phyloP scores from a whole-genome alignment of 2,888 invertebrate genomes.

The Dynastes hyllus region DNA sequence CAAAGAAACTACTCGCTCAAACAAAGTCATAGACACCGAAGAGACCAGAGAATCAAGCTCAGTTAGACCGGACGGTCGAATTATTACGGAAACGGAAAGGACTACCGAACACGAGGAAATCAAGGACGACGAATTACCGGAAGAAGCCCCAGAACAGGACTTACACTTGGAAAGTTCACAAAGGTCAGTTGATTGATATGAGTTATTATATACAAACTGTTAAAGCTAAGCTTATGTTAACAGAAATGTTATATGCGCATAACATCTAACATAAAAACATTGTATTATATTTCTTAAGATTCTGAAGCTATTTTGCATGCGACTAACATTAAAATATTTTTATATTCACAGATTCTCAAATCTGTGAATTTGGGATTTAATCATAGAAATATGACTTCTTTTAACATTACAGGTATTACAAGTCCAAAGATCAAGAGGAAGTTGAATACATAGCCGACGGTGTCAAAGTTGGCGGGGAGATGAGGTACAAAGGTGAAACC shows the following conservation, averaged over 20 bases:
- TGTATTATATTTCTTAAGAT: too few relatives aligned
- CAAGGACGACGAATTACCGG: constrained; percentile 85
- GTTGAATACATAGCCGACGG: constrained; percentile 90
- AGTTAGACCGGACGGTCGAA: constrained; percentile 86
- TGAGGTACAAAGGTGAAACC: constrained; percentile 87
- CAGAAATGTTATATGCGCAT: too few relatives aligned
- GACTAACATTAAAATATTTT: too few relatives aligned
- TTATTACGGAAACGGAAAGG: constrained; percentile 88
- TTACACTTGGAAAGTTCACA: constrained; percentile 72
- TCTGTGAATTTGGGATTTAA: background rate
- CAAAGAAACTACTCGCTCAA: constrained; percentile 83
- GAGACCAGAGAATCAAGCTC: constrained; percentile 86
- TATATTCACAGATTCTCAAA: background rate
- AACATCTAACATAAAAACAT: too few relatives aligned
- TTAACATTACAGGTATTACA: constrained; percentile 72
- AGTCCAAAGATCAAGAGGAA: constrained; percentile 86
- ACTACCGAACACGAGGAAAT: constrained; percentile 90
- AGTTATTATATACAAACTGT: too few relatives aligned
- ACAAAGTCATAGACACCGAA: constrained; percentile 90
- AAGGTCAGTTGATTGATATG: constrained; percentile 60
- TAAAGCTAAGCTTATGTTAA: too few relatives aligned
- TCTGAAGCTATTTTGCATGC: too few relatives aligned
- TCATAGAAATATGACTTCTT: background rate
- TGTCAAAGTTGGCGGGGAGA: constrained; percentile 85
- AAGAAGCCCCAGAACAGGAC: constrained; percentile 73